Conservation (phyloP, 2,113 vertebrate species). For the Silurus glanis region DNA sequence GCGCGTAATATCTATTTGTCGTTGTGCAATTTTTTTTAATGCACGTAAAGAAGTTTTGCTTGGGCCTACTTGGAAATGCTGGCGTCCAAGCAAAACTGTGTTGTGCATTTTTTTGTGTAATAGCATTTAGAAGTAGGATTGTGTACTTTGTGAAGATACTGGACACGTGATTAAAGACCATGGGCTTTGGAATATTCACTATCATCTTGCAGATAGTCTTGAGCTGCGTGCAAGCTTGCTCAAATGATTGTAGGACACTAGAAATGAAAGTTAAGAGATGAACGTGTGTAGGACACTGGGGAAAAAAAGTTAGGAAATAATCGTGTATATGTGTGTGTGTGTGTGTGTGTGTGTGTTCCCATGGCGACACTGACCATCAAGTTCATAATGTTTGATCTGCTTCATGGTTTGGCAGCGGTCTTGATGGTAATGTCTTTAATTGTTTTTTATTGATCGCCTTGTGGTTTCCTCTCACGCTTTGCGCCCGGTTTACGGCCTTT, state of each 20-base stretch:
- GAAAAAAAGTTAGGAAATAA: not conserved
- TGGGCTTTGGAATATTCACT: too few species aligned
- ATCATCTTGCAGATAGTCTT: not conserved
- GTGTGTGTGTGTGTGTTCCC: not conserved
- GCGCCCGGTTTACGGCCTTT: slow-evolving; percentile 64
- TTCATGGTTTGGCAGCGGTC: slow-evolving; percentile 63
- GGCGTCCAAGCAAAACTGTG: not conserved
- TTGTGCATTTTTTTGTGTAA: not conserved
- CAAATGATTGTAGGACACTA: not conserved
- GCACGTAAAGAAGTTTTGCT: not conserved
- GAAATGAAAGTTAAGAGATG: too few species aligned
- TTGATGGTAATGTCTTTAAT: slow-evolving; percentile 78
- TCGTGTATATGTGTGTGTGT: not conserved
- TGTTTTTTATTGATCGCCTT: slow-evolving; percentile 74
- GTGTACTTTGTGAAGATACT: not conserved
- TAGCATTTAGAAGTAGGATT: not conserved
- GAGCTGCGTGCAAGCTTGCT: not conserved
- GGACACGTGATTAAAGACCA: not conserved
- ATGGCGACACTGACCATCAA: slow-evolving; percentile 66
- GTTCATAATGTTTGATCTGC: slow-evolving; percentile 68
- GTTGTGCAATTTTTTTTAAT: not conserved
- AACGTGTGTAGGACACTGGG: too few species aligned
- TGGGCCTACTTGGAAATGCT: not conserved
- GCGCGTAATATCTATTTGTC: not conserved
- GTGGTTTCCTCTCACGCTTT: slow-evolving; percentile 59